phyloP scores from a whole-genome alignment of 2,888 invertebrate species.

The Leucophenga maculata region DNA sequence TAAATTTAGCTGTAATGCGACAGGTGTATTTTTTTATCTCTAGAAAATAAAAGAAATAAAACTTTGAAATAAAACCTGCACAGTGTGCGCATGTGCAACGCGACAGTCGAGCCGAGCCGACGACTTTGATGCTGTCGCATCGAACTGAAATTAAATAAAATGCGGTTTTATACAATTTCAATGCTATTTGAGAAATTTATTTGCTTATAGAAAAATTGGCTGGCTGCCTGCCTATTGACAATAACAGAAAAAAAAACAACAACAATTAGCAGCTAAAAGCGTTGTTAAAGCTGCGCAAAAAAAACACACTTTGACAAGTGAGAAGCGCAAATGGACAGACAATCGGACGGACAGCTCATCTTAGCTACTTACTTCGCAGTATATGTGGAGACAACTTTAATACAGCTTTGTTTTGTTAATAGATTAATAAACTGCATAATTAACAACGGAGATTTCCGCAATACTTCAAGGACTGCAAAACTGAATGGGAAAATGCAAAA shows the following conservation, averaged over 20 bases:
- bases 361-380: too few relatives aligned
- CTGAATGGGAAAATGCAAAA: too few relatives aligned
- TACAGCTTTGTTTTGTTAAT: too few relatives aligned
- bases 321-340: too few relatives aligned
- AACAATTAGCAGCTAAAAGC: neutral
- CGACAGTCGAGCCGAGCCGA: too few relatives aligned
- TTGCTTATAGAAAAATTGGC: conserved; percentile 3
- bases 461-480: neutral
- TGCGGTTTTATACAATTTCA: neutral
- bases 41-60: conserved; percentile 44
- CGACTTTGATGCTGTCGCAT: neutral
- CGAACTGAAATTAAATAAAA: neutral
- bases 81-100: conserved; percentile 24
- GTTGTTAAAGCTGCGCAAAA: too few relatives aligned
- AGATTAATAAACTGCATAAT: neutral
- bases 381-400: too few relatives aligned
- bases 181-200: conserved; percentile 15
- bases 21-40: conserved; percentile 69
- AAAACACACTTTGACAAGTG: too few relatives aligned
- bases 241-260: neutral
- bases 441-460: neutral
- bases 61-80: neutral
- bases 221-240: neutral
- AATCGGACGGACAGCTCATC: too few relatives aligned
- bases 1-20: conserved; percentile 71